Evolutionary conservation across 2,888 invertebrate genomes (phyloP).

Genomic region (Drosophila colorata): DNA sequence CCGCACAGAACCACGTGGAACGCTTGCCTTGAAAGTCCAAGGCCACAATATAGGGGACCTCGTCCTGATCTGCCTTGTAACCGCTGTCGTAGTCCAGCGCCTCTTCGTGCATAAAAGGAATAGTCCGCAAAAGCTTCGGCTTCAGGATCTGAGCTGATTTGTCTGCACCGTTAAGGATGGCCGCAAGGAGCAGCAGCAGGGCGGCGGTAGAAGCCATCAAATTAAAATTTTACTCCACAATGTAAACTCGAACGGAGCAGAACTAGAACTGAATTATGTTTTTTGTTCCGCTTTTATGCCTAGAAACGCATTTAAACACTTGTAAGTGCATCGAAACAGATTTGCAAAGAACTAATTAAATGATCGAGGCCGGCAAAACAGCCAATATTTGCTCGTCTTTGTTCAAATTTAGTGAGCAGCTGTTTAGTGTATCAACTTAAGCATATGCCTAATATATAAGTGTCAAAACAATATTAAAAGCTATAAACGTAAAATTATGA

Average conservation of each 20-base stretch:
- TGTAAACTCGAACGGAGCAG: background rate
- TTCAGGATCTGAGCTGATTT: background rate
- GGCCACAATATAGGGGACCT: conserved; percentile 32
- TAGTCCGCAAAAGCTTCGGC: conserved; percentile 29
- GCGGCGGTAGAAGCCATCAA: background rate
- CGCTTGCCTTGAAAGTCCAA: conserved; percentile 13
- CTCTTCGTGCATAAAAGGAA: conserved; percentile 5
- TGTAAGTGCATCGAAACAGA: background rate
- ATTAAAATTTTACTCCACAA: background rate
- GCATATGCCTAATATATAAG: too few relatives aligned
- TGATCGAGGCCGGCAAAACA: too few relatives aligned
- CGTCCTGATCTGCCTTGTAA: background rate
- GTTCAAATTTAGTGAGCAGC: too few relatives aligned
- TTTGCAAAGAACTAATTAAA: background rate
- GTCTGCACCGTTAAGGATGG: too few relatives aligned
- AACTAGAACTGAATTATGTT: background rate
- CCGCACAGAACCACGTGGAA: conserved; percentile 37
- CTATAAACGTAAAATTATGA: too few relatives aligned
- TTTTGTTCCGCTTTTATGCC: background rate
- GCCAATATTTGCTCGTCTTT: too few relatives aligned
- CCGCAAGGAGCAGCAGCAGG: background rate
- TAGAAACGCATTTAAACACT: background rate
- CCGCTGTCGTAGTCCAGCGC: conserved; percentile 4
- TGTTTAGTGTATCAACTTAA: too few relatives aligned
- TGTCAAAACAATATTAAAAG: too few relatives aligned